Evolutionary conservation across 1,140 invertebrate genomes (phyloP).

Genomic region (Cydia fagiglandana): DNA sequence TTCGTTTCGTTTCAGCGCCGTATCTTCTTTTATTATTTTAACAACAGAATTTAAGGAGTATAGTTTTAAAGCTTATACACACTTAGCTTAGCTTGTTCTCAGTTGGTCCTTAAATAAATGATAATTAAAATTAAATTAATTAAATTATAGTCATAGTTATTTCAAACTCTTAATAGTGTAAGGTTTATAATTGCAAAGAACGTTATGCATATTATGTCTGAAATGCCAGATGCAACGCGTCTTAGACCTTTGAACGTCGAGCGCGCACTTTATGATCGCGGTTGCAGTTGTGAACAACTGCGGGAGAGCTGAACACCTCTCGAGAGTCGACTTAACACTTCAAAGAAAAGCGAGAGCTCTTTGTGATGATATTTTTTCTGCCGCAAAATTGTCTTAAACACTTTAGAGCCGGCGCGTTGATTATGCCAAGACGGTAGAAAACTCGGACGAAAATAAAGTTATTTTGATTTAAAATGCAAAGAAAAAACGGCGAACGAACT

Average conservation of each 20-base stretch:
- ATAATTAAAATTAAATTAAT: too few relatives aligned
- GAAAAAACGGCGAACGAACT: constrained; percentile 56
- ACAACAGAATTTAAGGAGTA: too few relatives aligned
- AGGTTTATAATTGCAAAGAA: neutral
- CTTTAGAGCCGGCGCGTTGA: constrained; percentile 59
- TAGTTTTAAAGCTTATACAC: too few relatives aligned
- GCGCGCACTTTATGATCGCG: constrained; percentile 3
- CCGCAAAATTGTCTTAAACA: constrained; percentile 68
- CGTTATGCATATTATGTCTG: neutral
- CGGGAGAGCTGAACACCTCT: constrained; percentile 30
- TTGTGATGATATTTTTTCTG: constrained; percentile 61
- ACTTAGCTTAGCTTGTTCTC: too few relatives aligned
- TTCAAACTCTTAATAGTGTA: too few relatives aligned
- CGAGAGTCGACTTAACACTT: constrained; percentile 46
- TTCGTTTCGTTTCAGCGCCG: too few relatives aligned
- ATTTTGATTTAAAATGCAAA: constrained; percentile 75
- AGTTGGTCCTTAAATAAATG: too few relatives aligned
- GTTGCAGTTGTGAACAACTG: constrained; percentile 19
- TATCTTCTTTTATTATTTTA: too few relatives aligned
- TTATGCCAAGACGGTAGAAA: constrained; percentile 68
- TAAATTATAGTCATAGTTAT: too few relatives aligned
- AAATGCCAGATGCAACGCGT: constrained; percentile 29
- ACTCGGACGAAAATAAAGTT: constrained; percentile 71
- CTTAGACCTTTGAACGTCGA: constrained; percentile 11
- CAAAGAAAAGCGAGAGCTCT: constrained; percentile 50